These are phyloP conservation scores for Epistrophe eligans DNA, from an alignment of 2,888 invertebrate species.

Conservation along the genomic window DNA sequence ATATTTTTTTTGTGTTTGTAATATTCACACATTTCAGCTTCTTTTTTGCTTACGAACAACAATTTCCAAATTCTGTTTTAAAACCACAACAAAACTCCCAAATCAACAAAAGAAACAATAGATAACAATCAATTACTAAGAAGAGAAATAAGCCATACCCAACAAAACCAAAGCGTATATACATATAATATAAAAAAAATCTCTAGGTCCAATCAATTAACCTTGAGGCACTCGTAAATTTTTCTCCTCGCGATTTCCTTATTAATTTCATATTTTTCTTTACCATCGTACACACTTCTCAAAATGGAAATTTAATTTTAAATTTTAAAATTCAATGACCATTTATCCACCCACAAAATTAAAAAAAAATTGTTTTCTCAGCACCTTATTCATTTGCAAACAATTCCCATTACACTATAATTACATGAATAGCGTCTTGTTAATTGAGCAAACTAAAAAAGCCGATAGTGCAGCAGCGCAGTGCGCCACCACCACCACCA, in stretches of 20 bases:
- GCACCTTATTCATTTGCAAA: slow-evolving; percentile 57
- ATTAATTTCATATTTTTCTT: slow-evolving; percentile 65
- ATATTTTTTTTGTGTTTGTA: background rate
- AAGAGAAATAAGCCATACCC: background rate
- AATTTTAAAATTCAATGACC: slow-evolving; percentile 67
- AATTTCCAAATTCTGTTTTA: background rate
- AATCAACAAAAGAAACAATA: background rate
- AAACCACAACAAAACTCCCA: background rate
- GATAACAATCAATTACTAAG: background rate
- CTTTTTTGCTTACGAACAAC: background rate
- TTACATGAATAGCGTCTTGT: slow-evolving; percentile 70
- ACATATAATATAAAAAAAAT: too few relatives aligned
- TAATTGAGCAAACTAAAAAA: slow-evolving; percentile 34
- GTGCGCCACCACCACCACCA: background rate
- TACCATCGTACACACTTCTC: slow-evolving; percentile 52
- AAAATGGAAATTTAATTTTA: slow-evolving; percentile 70
- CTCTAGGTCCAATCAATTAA: slow-evolving; percentile 14
- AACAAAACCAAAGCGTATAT: background rate
- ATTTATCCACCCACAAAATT: slow-evolving; percentile 71
- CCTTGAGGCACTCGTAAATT: slow-evolving; percentile 65
- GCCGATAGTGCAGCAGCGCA: background rate
- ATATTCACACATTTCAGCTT: background rate
- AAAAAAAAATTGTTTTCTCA: slow-evolving; percentile 33
- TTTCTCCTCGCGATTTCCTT: slow-evolving; percentile 71
- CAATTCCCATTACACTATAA: slow-evolving; percentile 65